phyloP scores from a whole-genome alignment of 2,113 vertebrate genomes.

The Leptocoma aspasia region DNA sequence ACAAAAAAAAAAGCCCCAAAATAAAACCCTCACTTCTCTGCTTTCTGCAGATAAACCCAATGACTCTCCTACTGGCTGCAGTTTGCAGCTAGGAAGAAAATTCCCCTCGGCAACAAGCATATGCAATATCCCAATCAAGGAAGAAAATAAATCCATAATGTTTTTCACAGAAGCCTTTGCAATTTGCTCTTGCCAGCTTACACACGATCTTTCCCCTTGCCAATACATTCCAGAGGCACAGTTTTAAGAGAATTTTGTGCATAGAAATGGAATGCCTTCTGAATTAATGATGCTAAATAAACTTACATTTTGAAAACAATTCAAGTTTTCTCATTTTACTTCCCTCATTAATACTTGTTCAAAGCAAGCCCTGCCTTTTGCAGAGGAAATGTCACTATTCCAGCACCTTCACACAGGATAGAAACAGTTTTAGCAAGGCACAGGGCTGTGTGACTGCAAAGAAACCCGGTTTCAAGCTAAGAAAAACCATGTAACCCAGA shows the following conservation, averaged over 20 bases:
- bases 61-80: neutral
- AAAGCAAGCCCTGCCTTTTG: neutral
- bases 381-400: neutral
- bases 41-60: neutral
- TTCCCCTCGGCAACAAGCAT: neutral
- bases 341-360: neutral
- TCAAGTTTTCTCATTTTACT: neutral
- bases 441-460: accelerated
- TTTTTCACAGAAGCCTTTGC: neutral
- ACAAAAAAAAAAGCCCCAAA: neutral
- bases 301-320: neutral
- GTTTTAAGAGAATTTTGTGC: neutral
- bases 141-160: neutral
- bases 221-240: neutral
- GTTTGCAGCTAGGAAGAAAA: neutral
- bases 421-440: neutral
- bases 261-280: neutral
- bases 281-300: neutral
- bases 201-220: neutral
- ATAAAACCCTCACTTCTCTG: neutral
- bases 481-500: neutral
- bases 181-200: neutral
- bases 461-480: neutral
- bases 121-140: neutral
- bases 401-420: neutral